Conservation (phyloP, 2,888 invertebrate species). For the Drosophila meridiana region DNA sequence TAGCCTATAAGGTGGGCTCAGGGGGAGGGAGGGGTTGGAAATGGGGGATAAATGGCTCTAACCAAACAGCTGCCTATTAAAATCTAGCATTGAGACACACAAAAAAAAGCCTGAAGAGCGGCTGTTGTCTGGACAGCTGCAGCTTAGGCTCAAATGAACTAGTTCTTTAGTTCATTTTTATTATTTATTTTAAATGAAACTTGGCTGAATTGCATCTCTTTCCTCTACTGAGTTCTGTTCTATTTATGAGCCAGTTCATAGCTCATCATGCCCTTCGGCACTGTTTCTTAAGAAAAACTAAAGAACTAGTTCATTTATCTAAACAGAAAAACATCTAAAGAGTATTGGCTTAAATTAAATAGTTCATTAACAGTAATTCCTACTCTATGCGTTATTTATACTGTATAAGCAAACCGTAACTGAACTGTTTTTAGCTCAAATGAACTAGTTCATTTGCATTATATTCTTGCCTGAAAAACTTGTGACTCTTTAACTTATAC, state of each 20-base stretch:
- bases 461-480: neutral
- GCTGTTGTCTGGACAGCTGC: neutral
- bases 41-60: neutral
- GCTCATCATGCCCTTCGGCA: neutral
- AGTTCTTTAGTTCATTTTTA: slow-evolving; percentile 8
- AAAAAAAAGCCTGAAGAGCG: neutral
- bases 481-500: neutral
- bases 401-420: neutral
- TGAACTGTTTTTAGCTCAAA: neutral
- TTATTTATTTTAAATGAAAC: too few species aligned
- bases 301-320: neutral
- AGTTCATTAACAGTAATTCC: neutral
- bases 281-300: neutral
- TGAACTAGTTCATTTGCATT: neutral
- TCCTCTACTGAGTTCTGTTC: neutral
- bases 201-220: neutral
- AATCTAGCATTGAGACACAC: neutral
- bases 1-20: neutral
- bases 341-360: neutral
- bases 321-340: neutral
- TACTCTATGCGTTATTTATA: neutral
- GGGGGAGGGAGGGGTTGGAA: neutral
- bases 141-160: slow-evolving; percentile 1
- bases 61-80: slow-evolving; percentile 15
- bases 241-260: neutral